Percentiles rank a stretch among this genome's conserved stretches.
Evolutionary conservation across 2,113 vertebrate species (phyloP).

Genomic region (Donacobius atricapilla): DNA sequence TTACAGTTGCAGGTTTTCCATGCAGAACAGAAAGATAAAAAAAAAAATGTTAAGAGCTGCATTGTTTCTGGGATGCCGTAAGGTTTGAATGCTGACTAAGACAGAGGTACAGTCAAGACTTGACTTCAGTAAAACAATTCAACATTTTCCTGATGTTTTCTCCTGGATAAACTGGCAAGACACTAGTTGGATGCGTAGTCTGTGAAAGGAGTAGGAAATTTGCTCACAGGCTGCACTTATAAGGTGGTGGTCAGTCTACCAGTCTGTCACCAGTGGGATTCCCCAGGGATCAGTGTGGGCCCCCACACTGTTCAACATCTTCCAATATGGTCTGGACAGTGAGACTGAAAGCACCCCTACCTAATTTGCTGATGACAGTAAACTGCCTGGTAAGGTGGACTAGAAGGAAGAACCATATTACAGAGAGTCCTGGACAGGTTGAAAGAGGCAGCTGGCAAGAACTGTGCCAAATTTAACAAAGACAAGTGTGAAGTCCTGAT

Average conservation of each 20-base stretch:
- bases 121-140: neutral
- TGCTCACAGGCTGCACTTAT: neutral
- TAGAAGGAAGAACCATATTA: neutral
- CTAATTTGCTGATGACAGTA: neutral
- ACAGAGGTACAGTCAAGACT: neutral
- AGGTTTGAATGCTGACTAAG: neutral
- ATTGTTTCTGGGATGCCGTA: neutral
- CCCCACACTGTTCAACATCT: too few species aligned
- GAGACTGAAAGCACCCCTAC: neutral
- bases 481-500: neutral
- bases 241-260: neutral
- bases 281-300: neutral
- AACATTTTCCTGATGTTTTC: neutral
- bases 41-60: neutral
- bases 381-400: neutral
- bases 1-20: neutral
- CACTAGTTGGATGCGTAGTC: neutral
- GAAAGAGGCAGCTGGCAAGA: neutral
- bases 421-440: neutral
- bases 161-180: neutral
- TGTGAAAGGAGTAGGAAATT: neutral
- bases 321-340: neutral
- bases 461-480: neutral
- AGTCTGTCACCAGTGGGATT: neutral
- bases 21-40: neutral